Base-by-base conservation (phyloP, 2,888 invertebrate genomes). In the Bibio marci region DNA sequence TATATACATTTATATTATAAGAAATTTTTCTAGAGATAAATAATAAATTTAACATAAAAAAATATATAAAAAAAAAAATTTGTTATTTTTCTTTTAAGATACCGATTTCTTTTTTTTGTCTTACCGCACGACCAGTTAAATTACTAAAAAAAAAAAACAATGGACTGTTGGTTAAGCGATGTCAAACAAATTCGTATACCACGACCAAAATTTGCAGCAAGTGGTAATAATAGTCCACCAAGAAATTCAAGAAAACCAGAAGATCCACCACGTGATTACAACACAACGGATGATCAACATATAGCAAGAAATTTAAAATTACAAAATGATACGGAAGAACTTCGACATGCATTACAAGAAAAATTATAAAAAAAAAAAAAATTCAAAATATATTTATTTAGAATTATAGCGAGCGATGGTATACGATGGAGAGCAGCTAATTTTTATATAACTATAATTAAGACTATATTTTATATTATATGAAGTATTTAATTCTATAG, bases 111-210 rank as follows among this genome's bases (percentile, higher is more conserved):
- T n/a, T n/a, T n/a, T n/a, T n/a, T n/a, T n/a, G n/a, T n/a, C n/a
- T n/a, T n/a, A n/a, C n/a, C n/a, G n/a, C n/a, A n/a, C n/a, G n/a
- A n/a, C n/a, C n/a, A n/a, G n/a, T n/a, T n/a, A n/a, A n/a, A n/a
- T n/a, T n/a, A n/a, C n/a, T n/a, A n/a, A 17, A 17, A 32, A 5
- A 32, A 32, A 17, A 32, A 38, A 15, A 38, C 39, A 30, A 86
- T 86, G 85, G 86, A 86, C 56, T 77, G 80, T 49, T 85, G 85
- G 83, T 61, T 85, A 52, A 76, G 74, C 47, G 83, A 86, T 58
- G 80, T 86, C 35, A 83, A 85, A 59, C 73, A 80, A 48, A 76
- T 86, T 45, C 70, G 80, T 49, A 86, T 86, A 50, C 86, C 86
- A 19, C 70, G 86, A 46, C 86, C 86, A 5, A 86, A 86, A 66